phyloP scores from a whole-genome alignment of 2,888 invertebrate species.

The Sisyra terminalis region DNA sequence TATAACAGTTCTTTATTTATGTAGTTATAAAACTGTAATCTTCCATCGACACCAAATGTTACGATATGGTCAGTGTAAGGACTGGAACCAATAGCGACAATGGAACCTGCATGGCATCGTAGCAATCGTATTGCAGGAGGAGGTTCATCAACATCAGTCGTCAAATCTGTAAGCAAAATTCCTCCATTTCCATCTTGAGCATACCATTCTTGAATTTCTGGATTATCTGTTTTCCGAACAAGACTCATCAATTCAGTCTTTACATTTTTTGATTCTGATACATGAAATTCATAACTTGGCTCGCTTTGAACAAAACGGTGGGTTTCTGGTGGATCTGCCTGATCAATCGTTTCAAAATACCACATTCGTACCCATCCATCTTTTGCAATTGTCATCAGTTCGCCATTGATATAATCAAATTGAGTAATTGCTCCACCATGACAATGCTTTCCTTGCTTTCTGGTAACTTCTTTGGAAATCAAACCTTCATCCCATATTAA shows the following conservation, averaged over 20 bases:
- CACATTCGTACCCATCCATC: conserved; percentile 71
- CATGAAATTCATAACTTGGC: conserved; percentile 68
- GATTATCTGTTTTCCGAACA: conserved; percentile 27
- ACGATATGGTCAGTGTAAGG: conserved; percentile 53
- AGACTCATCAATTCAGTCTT: conserved; percentile 33
- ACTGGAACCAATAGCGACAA: conserved; percentile 50
- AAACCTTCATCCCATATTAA: conserved; percentile 81
- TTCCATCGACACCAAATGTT: conserved; percentile 57
- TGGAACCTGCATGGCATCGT: conserved; percentile 59
- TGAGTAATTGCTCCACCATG: conserved; percentile 61
- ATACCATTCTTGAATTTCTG: conserved; percentile 38
- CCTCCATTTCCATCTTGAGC: conserved; percentile 83
- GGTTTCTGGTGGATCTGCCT: conserved; percentile 68
- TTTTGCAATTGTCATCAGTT: conserved; percentile 33
- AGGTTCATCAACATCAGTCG: conserved; percentile 30
- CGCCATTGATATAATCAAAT: conserved; percentile 27
- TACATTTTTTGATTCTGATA: conserved; percentile 25
- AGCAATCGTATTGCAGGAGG: conserved; percentile 32
- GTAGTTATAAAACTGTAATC: conserved; percentile 58
- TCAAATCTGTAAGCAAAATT: conserved; percentile 55
- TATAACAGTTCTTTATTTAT: conserved; percentile 37
- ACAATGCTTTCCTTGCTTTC: conserved; percentile 52
- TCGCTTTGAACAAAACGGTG: conserved; percentile 67
- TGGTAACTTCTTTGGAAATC: conserved; percentile 68
- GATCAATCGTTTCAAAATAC: conserved; percentile 85